Base-by-base conservation (phyloP, 2,113 vertebrate species). In the Elgaria multicarinata region DNA sequence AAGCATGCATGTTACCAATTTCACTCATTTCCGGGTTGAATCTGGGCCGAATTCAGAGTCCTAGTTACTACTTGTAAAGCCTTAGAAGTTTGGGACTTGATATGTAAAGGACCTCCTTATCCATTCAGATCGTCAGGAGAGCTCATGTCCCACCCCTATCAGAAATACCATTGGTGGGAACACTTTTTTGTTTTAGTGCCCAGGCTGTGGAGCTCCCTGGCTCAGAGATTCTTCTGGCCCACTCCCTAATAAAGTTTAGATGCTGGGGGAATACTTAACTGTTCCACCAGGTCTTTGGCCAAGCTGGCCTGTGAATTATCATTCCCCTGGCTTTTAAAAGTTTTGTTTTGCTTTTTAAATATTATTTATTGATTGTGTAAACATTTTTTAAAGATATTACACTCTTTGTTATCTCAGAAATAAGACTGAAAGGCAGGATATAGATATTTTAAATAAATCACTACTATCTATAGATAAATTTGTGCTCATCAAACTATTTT, bases 381-480 rank as follows among this genome's bases (percentile, higher is more conserved):
- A 72, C 12, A 31, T 31, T n/a, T 36, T 72, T 36, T n/a, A n/a
- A 3, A 72, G 9, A n/a, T 72, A 31, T 72, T n/a, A 72, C n/a
- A 18, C 13, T n/a, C 13, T 16, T 36, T 33, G 71, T 33, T 13
- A 72, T 18, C 71, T 8, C n/a, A 36, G 71, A 3, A 31, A 77
- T 50, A 46, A 77, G 20, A 28, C 24, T 22, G 20, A 22, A 62
- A 62, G 20, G 16, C 58, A 62, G 5, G 16, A 18, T 62, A 22
- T 20, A 62, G 9, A 62, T 20, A 62, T 18, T 62, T 62, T 62
- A 77, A 24, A 46, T 75, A 22, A 20, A 24, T 42, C 16, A 31
- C 31, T 46, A 28, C 24, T 46, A 77, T 28, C 9, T 44, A 71
- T 76, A 42, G 20, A 3, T n/a, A n/a, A 0, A 0, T 50, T 72